Conservation (phyloP, 1,140 invertebrate species). For the Hylaeus volcanicus region DNA sequence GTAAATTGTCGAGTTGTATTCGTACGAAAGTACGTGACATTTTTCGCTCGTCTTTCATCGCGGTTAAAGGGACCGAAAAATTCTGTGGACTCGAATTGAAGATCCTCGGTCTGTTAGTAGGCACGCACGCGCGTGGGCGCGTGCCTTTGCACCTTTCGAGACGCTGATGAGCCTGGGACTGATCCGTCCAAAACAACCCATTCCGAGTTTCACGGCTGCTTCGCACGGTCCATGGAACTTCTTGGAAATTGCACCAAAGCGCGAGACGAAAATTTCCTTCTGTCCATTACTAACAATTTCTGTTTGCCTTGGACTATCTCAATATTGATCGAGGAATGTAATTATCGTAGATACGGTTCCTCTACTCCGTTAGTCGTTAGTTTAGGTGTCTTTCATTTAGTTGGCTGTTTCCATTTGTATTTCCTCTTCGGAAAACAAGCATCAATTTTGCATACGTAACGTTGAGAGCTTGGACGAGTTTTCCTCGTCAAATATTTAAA, state of each 20-base stretch:
- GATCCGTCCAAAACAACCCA: neutral
- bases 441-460: too few species aligned
- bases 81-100: neutral
- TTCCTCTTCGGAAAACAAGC: too few species aligned
- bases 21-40: neutral
- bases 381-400: too few species aligned
- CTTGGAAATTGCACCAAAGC: neutral
- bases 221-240: neutral
- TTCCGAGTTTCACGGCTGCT: neutral
- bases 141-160: conserved; percentile 36
- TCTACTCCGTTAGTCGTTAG: too few species aligned
- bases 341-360: too few species aligned
- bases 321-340: too few species aligned
- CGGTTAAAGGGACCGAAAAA: neutral
- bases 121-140: conserved; percentile 37
- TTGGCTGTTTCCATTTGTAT: too few species aligned
- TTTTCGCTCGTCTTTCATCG: neutral
- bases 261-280: neutral
- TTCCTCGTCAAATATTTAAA: too few species aligned
- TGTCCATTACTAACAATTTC: too few species aligned
- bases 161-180: neutral
- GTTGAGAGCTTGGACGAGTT: too few species aligned
- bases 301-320: too few species aligned
- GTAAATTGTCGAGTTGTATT: neutral
- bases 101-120: neutral